phyloP scores from a whole-genome alignment of 64 coral and sea anemone genomes.

The Pachyseris speciosa region DNA sequence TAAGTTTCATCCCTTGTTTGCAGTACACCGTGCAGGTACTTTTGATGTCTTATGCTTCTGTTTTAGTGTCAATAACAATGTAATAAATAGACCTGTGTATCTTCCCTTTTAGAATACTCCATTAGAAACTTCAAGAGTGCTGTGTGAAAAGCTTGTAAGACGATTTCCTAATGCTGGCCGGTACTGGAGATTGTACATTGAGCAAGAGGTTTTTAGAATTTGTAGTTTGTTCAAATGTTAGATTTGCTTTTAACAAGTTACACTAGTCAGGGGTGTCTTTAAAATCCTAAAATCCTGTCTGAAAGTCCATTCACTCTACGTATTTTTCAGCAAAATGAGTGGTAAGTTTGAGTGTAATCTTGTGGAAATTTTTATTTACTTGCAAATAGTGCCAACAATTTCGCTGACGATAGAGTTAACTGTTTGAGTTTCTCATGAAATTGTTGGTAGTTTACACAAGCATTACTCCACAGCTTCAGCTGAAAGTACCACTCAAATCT shows the following conservation, averaged over 20 bases:
- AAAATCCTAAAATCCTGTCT: background rate
- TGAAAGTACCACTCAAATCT: background rate
- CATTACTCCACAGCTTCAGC: background rate
- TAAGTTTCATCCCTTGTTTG: no score
- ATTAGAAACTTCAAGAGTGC: slow-evolving; percentile 77
- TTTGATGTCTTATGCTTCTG: no score
- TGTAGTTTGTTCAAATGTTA: slow-evolving; percentile 39
- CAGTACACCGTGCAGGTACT: no score
- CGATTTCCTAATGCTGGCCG: slow-evolving; percentile 91
- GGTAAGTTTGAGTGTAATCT: background rate
- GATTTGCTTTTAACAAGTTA: background rate
- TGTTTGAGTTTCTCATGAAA: background rate
- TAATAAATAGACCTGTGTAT: background rate
- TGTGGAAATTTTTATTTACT: no score
- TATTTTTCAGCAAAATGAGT: background rate
- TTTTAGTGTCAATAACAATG: no score
- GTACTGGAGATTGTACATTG: slow-evolving; percentile 99
- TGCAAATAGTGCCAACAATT: no score
- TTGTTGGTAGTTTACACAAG: background rate
- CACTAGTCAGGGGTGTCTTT: background rate
- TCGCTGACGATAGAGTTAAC: background rate
- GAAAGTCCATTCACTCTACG: background rate
- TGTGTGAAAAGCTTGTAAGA: slow-evolving; percentile 94
- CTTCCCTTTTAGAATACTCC: slow-evolving; percentile 55
- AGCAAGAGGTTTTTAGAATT: slow-evolving; percentile 99